These are phyloP conservation scores for Caenorhabditis macrosperma DNA, from an alignment of 2,888 invertebrate genomes.

Conservation along the genomic window DNA sequence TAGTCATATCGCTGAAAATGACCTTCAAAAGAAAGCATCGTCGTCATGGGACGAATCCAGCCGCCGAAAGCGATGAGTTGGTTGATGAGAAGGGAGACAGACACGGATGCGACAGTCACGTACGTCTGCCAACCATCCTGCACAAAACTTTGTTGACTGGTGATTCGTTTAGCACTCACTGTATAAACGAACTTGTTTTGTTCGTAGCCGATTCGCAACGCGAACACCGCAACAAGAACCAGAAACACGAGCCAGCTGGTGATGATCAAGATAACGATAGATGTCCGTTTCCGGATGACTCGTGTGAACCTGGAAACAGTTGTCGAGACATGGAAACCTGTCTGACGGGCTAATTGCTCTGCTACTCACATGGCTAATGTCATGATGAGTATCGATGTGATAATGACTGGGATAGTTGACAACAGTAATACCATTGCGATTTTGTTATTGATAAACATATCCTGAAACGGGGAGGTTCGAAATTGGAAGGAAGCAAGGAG, in stretches of 20 bases:
- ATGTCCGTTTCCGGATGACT: constrained; percentile 22
- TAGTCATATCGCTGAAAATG: constrained; percentile 29
- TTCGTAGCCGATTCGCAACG: too few species aligned
- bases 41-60: constrained; percentile 30
- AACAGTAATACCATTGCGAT: constrained; percentile 7
- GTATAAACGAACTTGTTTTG: background rate
- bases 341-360: constrained; percentile 12
- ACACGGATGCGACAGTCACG: constrained; percentile 23
- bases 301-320: constrained; percentile 40
- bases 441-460: constrained; percentile 6
- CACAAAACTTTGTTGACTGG: background rate
- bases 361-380: constrained; percentile 28
- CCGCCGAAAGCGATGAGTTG: constrained; percentile 37
- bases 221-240: background rate
- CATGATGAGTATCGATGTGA: constrained; percentile 16
- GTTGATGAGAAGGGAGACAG: constrained; percentile 23
- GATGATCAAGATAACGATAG: constrained; percentile 27
- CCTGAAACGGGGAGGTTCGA: background rate
- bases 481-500: background rate
- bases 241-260: constrained; percentile 20
- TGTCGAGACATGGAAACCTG: background rate
- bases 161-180: background rate
- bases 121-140: constrained; percentile 25
- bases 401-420: constrained; percentile 16
- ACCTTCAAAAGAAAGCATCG: constrained; percentile 31